These are phyloP conservation scores for Xanthia togata DNA, from an alignment of 2,888 invertebrate species.

Conservation along the genomic window DNA sequence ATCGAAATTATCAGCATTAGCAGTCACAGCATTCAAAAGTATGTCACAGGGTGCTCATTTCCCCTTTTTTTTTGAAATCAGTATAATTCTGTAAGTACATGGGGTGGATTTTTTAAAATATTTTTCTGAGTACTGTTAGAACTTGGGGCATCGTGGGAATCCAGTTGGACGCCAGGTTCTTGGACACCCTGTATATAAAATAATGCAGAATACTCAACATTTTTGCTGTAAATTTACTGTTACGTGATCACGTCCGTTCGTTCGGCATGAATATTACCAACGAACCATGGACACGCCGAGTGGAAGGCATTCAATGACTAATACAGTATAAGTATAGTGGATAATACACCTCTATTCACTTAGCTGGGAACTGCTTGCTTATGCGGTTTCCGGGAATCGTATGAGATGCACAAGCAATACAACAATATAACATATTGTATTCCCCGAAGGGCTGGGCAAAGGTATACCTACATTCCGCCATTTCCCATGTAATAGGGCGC, in stretches of 20 bases:
- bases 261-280: conserved; percentile 1
- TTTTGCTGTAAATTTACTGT: conserved; percentile 21
- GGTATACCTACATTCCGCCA: neutral
- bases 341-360: conserved; percentile 33
- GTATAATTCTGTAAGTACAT: too few relatives aligned
- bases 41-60: too few relatives aligned
- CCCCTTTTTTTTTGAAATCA: too few relatives aligned
- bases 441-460: neutral
- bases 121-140: too few relatives aligned
- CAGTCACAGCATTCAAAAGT: too few relatives aligned
- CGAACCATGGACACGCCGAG: conserved; percentile 14
- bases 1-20: too few relatives aligned
- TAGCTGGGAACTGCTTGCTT: neutral
- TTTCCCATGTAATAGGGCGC: neutral
- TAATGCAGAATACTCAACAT: conserved; percentile 10
- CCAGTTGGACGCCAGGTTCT: too few relatives aligned
- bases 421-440: neutral
- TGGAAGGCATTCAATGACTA: conserved; percentile 51
- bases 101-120: too few relatives aligned
- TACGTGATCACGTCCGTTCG: conserved; percentile 39
- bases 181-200: neutral
- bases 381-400: neutral
- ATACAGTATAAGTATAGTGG: conserved; percentile 8
- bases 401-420: neutral
- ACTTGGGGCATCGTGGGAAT: too few relatives aligned